These are phyloP conservation scores for Drosophila ogumai DNA, from an alignment of 1,140 invertebrate genomes.

Conservation along the genomic window DNA sequence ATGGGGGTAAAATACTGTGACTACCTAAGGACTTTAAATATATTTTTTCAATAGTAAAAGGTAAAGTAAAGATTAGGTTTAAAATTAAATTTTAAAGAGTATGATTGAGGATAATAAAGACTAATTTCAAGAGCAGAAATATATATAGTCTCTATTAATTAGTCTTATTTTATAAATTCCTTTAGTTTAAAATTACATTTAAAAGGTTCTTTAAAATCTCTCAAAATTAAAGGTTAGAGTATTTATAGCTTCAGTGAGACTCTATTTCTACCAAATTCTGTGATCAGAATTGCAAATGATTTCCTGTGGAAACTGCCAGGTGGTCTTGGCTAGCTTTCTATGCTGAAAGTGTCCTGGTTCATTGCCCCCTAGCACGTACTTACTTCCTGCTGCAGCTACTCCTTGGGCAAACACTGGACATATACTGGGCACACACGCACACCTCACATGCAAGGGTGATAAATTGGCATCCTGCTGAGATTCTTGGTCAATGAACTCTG, in stretches of 20 bases:
- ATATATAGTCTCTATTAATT: too few relatives aligned
- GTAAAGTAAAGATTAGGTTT: neutral
- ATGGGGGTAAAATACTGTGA: neutral
- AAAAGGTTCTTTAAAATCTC: accelerated
- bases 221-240: too few relatives aligned
- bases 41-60: neutral
- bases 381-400: constrained; percentile 28
- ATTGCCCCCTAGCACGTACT: constrained; percentile 27
- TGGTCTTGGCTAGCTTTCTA: constrained; percentile 1
- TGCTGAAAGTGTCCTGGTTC: constrained; percentile 16
- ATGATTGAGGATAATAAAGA: neutral
- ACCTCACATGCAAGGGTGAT: neutral
- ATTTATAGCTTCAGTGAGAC: neutral
- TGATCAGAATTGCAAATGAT: neutral
- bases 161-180: neutral
- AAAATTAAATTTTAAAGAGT: neutral
- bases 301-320: neutral
- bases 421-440: neutral
- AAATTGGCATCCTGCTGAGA: constrained; percentile 13
- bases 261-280: neutral
- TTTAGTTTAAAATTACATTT: neutral
- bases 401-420: constrained; percentile 17
- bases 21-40: neutral
- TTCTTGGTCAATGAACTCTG: constrained; percentile 18
- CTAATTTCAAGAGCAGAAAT: neutral